A percentile compares a stretch with the other conserved stretches of the same genome.
These are phyloP conservation scores for Sebastes elongatus DNA, from an alignment of 2,797 vertebrate species.

Conservation along the genomic window DNA sequence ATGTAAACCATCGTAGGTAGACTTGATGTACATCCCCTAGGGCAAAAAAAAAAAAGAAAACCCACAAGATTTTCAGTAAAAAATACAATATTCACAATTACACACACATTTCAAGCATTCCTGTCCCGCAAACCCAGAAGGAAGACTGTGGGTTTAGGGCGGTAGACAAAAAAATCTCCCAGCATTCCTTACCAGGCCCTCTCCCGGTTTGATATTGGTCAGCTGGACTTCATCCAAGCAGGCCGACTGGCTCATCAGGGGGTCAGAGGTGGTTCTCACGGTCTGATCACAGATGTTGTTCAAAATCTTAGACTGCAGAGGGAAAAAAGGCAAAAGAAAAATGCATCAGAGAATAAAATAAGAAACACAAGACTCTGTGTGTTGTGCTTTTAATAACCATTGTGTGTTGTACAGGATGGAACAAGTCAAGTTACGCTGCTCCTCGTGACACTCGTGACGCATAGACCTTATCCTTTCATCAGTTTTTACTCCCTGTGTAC, in stretches of 20 bases:
- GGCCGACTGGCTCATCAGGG: conserved; percentile 91
- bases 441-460: background rate
- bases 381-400: background rate
- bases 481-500: conserved; percentile 1
- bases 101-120: conserved; percentile 38
- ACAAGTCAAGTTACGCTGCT: background rate
- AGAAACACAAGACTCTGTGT: background rate
- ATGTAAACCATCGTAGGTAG: conserved; percentile 94
- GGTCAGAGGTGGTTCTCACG: conserved; percentile 89
- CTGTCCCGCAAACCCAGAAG: background rate
- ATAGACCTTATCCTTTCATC: conserved; percentile 12
- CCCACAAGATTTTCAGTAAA: background rate
- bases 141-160: background rate
- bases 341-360: background rate
- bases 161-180: background rate
- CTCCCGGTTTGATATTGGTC: conserved; percentile 89
- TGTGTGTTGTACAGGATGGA: conserved; percentile 23
- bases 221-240: conserved; percentile 92
- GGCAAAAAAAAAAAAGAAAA: background rate
- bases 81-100: conserved; percentile 38
- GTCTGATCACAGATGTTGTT: conserved; percentile 95
- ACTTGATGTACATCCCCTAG: conserved; percentile 98
- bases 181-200: conserved; percentile 90
- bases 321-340: conserved; percentile 17
- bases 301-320: conserved; percentile 89